Percentiles rank a stretch among this genome's conserved stretches.
Evolutionary conservation across 35 echinoderm and acorn worm species (phyloP).

Genomic region (Lytechinus variegatus): DNA sequence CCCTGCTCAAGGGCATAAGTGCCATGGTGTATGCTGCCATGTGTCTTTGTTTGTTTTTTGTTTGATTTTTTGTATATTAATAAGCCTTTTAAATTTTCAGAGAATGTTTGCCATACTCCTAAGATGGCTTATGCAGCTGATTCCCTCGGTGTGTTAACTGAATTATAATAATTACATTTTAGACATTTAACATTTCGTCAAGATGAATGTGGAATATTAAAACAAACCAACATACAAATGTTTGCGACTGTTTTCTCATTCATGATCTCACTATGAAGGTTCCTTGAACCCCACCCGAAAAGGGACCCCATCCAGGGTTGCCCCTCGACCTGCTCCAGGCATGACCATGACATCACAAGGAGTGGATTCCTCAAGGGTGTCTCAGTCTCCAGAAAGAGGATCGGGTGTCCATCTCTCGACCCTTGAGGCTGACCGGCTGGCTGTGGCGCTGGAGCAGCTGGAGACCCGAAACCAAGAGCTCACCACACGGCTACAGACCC

Average conservation of each 20-base stretch:
- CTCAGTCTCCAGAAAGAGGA: not conserved
- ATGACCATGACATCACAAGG: not conserved
- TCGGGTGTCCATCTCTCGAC: not conserved
- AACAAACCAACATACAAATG: too few relatives aligned
- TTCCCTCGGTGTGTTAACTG: too few relatives aligned
- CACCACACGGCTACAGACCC: not conserved
- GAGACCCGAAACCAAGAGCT: not conserved
- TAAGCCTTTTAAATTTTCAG: too few relatives aligned
- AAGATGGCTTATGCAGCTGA: too few relatives aligned
- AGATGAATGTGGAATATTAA: too few relatives aligned
- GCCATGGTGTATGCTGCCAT: too few relatives aligned
- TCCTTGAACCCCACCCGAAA: not conserved
- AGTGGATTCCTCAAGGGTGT: not conserved
- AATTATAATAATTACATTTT: too few relatives aligned
- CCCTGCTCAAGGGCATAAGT: too few relatives aligned
- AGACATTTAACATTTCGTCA: too few relatives aligned
- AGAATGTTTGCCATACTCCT: too few relatives aligned
- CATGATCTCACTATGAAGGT: not conserved
- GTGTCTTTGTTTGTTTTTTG: too few relatives aligned
- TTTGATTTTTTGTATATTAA: too few relatives aligned
- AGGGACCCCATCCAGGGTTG: not conserved
- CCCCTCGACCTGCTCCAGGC: not conserved
- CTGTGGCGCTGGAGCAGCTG: slow-evolving; percentile 6
- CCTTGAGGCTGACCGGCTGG: slow-evolving; percentile 6
- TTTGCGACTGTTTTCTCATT: not conserved